These are phyloP conservation scores for Epizoanthus rinbou DNA, from an alignment of 92 coral and sea anemone genomes.

Conservation along the genomic window DNA sequence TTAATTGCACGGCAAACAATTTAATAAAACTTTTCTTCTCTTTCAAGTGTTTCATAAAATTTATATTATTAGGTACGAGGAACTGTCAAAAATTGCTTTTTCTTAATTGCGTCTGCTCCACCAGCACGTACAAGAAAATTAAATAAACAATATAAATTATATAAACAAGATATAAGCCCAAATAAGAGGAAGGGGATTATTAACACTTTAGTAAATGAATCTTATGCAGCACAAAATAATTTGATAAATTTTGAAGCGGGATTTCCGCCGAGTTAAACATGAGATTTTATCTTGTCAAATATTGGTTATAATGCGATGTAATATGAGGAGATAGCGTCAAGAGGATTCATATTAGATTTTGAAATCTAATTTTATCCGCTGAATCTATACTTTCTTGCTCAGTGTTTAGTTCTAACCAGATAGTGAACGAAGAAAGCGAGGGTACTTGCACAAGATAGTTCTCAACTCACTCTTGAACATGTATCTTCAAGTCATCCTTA, in stretches of 20 bases:
- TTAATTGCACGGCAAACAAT: no score
- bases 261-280: constrained; percentile 8
- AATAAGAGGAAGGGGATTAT: background rate
- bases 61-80: no score
- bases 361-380: background rate
- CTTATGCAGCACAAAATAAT: background rate
- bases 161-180: background rate
- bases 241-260: constrained; percentile 17
- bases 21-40: no score
- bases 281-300: constrained; percentile 28
- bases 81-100: no score
- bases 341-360: background rate
- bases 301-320: constrained; percentile 10
- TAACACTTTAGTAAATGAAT: background rate
- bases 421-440: background rate
- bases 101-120: background rate
- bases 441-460: background rate
- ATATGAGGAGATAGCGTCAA: constrained; percentile 19
- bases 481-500: background rate
- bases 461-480: background rate
- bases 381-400: background rate
- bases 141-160: background rate
- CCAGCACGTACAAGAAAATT: background rate
- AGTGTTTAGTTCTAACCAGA: background rate
- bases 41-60: no score